A percentile compares a stretch with the other conserved stretches of the same genome.
phyloP scores from a whole-genome alignment of 2,888 invertebrate species.

The Lepetodrilus schrolli region DNA sequence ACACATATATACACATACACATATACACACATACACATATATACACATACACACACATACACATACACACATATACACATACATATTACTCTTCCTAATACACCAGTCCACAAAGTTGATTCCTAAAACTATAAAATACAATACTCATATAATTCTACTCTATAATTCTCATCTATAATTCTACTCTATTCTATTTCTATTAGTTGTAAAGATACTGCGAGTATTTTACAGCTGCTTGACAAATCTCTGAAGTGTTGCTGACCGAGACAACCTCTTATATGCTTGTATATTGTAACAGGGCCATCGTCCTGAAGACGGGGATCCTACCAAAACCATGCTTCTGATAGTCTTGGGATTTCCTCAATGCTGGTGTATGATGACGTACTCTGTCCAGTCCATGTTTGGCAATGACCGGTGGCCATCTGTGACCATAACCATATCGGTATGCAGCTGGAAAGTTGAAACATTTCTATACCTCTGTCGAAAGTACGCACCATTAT shows the following conservation, averaged over 20 bases:
- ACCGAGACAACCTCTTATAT: not conserved
- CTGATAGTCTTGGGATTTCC: conserved; percentile 90
- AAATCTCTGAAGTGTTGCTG: no score
- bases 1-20: conserved; percentile 10
- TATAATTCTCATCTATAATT: no score
- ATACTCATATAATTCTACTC: no score
- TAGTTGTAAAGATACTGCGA: no score
- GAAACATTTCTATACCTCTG: not conserved
- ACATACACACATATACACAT: not conserved
- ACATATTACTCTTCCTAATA: not conserved
- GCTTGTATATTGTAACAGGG: conserved; percentile 19
- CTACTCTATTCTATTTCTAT: no score
- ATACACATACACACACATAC: not conserved
- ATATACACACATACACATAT: not conserved
- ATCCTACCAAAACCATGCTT: conserved; percentile 77
- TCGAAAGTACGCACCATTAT: not conserved
- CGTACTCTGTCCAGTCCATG: conserved; percentile 61
- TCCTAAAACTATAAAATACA: no score
- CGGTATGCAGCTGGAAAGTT: conserved; percentile 44
- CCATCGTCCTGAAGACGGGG: not conserved
- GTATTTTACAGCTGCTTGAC: no score
- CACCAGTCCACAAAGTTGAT: no score
- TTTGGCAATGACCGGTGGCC: conserved; percentile 69
- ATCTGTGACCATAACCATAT: conserved; percentile 50
- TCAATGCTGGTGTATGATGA: conserved; percentile 89